Conservation (phyloP, 2,888 invertebrate species). For the Drosophila bunnanda region DNA sequence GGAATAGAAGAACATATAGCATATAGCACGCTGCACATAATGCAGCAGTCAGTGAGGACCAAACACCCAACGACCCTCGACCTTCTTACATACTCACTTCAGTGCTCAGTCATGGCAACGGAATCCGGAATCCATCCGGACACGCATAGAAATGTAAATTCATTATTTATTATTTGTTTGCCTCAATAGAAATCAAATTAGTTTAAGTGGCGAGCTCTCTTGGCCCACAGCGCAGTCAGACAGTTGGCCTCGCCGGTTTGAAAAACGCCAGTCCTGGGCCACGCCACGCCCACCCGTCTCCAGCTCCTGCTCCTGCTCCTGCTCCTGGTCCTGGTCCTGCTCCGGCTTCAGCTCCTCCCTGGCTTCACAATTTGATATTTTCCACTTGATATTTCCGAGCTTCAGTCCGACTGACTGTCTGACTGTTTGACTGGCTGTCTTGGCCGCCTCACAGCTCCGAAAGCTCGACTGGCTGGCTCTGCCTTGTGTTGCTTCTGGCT, state of each 20-base stretch:
- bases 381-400: conserved; percentile 58
- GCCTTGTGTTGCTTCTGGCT: conserved; percentile 26
- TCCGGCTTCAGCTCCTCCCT: background rate
- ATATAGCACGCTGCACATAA: conserved; percentile 33
- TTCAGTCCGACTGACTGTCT: conserved; percentile 39
- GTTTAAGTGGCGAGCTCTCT: conserved; percentile 70
- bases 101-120: conserved; percentile 43
- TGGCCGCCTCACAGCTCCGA: conserved; percentile 8
- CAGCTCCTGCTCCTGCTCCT: background rate
- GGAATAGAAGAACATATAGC: conserved; percentile 10
- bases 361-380: conserved; percentile 44
- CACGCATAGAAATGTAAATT: conserved; percentile 79
- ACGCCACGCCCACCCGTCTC: conserved; percentile 19
- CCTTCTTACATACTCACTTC: conserved; percentile 32
- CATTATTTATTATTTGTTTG: conserved; percentile 80
- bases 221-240: conserved; percentile 36
- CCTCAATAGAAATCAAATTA: conserved; percentile 80
- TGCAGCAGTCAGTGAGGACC: conserved; percentile 33
- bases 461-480: conserved; percentile 44
- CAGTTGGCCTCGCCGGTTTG: conserved; percentile 59
- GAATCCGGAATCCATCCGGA: conserved; percentile 36
- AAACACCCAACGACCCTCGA: conserved; percentile 22
- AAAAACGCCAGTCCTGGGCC: conserved; percentile 54
- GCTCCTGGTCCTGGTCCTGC: background rate
- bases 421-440: conserved; percentile 18